Percentiles rank a stretch among this genome's conserved stretches.
phyloP scores from a whole-genome alignment of 53 echinoderm and acorn worm genomes.

The Henricia sp. region DNA sequence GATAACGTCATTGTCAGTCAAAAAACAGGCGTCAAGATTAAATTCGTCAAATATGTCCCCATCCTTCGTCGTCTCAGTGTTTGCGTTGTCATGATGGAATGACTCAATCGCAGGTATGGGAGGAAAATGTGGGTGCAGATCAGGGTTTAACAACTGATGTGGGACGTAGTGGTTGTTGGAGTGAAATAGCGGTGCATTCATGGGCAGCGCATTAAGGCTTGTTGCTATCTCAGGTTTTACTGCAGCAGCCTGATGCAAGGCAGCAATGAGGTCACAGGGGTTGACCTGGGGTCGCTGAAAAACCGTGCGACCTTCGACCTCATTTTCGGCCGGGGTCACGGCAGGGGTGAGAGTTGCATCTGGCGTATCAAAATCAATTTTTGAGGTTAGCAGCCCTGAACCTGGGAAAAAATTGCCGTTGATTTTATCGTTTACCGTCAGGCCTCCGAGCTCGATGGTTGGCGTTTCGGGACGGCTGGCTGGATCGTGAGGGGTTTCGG shows the following conservation, averaged over 20 bases:
- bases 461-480: conserved; percentile 13
- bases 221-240: too few species aligned
- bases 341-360: conserved; percentile 60
- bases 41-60: conserved; percentile 74
- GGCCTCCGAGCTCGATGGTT: conserved; percentile 8
- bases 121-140: not conserved
- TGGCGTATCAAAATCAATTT: not conserved
- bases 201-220: not conserved
- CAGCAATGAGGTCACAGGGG: conserved; percentile 80
- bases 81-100: not conserved
- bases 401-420: conserved; percentile 10
- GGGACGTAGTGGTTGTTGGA: not conserved
- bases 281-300: conserved; percentile 63
- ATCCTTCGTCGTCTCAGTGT: not conserved
- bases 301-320: conserved; percentile 33
- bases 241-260: conserved; percentile 68
- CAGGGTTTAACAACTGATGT: conserved; percentile 2
- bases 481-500: conserved; percentile 56
- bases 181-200: not conserved
- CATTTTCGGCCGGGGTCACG: conserved; percentile 79
- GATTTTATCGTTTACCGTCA: conserved; percentile 23
- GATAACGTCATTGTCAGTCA: conserved; percentile 35
- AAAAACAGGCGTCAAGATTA: conserved; percentile 79
- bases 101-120: not conserved
- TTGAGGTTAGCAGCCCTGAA: not conserved